A percentile compares a stretch with the other conserved stretches of the same genome.
Evolutionary conservation across 2,888 invertebrate genomes (phyloP).

Genomic region (Micropterix aruncella): DNA sequence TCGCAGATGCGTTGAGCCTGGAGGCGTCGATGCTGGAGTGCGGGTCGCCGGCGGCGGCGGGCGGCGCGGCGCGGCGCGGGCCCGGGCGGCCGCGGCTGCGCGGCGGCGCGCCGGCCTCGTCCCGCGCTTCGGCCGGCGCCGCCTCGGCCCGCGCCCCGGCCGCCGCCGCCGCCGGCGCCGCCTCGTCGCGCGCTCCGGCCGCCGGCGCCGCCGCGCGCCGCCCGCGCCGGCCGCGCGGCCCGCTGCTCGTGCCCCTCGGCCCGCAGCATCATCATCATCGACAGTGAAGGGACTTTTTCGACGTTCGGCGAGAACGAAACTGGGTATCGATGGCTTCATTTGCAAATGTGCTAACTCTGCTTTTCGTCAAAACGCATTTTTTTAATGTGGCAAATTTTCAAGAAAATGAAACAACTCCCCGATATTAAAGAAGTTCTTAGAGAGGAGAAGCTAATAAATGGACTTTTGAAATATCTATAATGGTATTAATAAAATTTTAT

Average conservation of each 20-base stretch:
- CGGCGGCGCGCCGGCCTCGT: conserved; percentile 12
- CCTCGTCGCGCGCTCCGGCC: conserved; percentile 13
- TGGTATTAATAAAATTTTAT: too few relatives aligned
- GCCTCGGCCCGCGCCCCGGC: conserved; percentile 11
- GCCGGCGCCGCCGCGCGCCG: conserved; percentile 16
- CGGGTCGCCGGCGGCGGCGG: conserved; percentile 20
- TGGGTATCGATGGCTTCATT: too few relatives aligned
- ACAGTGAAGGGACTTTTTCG: too few relatives aligned
- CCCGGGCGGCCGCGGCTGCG: conserved; percentile 22
- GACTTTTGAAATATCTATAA: too few relatives aligned
- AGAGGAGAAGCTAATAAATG: too few relatives aligned
- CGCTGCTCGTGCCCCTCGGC: conserved; percentile 36
- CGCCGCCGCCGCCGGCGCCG: conserved; percentile 20
- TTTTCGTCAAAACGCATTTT: too few relatives aligned
- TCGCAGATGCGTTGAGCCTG: not conserved
- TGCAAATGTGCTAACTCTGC: too few relatives aligned
- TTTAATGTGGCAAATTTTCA: too few relatives aligned
- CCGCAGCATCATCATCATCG: conserved; percentile 27
- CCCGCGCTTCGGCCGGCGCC: conserved; percentile 17
- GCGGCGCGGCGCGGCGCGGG: conserved; percentile 15
- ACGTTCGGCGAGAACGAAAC: too few relatives aligned
- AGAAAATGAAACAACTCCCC: too few relatives aligned
- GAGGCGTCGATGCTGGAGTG: conserved; percentile 4
- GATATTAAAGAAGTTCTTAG: too few relatives aligned
- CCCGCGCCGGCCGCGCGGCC: conserved; percentile 21